These are phyloP conservation scores for Dasyurus viverrinus DNA, from an alignment of 2,113 vertebrate species.

Conservation along the genomic window DNA sequence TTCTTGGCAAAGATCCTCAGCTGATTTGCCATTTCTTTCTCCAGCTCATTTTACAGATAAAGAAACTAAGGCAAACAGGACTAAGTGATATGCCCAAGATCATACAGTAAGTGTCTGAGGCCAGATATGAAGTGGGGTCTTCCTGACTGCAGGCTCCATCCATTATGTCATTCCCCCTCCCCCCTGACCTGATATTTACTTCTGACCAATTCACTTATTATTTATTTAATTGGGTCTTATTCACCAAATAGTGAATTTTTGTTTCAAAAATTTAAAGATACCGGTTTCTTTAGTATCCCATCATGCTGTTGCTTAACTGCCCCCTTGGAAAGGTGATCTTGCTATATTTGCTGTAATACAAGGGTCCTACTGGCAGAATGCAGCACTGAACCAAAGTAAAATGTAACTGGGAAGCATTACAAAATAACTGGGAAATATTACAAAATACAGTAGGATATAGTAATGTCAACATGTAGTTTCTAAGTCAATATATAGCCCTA, in stretches of 20 bases:
- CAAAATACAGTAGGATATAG: neutral
- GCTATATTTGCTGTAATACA: neutral
- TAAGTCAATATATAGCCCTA: neutral
- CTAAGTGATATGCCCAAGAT: neutral
- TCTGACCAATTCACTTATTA: neutral
- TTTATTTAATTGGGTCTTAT: neutral
- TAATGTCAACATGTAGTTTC: neutral
- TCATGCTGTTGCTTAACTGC: neutral
- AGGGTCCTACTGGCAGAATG: neutral
- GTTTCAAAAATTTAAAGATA: neutral
- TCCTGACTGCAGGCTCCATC: neutral
- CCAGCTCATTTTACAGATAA: neutral
- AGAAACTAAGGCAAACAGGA: neutral
- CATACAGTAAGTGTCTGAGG: neutral
- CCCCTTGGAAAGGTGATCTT: neutral
- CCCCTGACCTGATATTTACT: neutral
- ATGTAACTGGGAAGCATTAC: neutral
- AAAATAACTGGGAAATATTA: neutral
- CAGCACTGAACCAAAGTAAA: neutral
- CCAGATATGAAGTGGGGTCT: neutral
- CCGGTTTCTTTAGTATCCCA: neutral
- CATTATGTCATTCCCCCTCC: neutral
- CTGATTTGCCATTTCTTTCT: neutral
- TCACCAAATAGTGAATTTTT: neutral
- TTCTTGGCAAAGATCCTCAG: neutral